Evolutionary conservation across 2,888 invertebrate genomes (phyloP).

Genomic region (Noctua janthe): DNA sequence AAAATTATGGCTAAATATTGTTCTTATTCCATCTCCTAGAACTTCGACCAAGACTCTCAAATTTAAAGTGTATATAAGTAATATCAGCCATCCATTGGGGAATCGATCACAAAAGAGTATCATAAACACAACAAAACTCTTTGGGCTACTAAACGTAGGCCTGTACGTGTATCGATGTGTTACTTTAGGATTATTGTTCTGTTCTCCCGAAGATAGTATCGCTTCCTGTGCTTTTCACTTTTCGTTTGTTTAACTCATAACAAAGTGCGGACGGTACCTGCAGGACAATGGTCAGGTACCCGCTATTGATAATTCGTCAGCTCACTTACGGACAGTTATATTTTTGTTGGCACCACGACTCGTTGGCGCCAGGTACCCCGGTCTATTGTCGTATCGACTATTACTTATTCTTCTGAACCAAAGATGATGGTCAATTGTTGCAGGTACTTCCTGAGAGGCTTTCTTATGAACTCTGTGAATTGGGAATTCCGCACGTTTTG

Average conservation of each 20-base stretch:
- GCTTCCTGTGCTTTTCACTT: constrained; percentile 84
- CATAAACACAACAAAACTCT: constrained; percentile 63
- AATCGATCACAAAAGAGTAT: constrained; percentile 42
- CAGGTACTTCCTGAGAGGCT: constrained; percentile 73
- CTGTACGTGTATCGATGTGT: constrained; percentile 75
- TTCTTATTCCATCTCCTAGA: neutral
- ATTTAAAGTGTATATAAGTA: constrained; percentile 6
- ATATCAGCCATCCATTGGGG: neutral
- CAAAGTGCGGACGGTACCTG: constrained; percentile 78
- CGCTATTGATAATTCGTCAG: constrained; percentile 74
- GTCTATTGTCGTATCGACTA: constrained; percentile 76
- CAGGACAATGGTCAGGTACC: constrained; percentile 81
- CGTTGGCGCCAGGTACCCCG: constrained; percentile 84
- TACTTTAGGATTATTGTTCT: constrained; percentile 80
- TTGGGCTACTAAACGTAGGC: constrained; percentile 64
- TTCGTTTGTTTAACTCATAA: constrained; percentile 75
- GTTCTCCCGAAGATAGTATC: constrained; percentile 75
- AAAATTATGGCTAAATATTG: neutral
- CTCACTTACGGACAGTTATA: constrained; percentile 82
- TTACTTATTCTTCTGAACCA: constrained; percentile 72
- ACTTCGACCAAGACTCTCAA: neutral
- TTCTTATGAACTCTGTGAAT: constrained; percentile 64
- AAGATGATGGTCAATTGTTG: constrained; percentile 71
- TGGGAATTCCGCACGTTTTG: constrained; percentile 58
- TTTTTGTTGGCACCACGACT: constrained; percentile 78